These are phyloP conservation scores for Mycteria americana DNA, from an alignment of 2,797 vertebrate genomes.

Conservation along the genomic window DNA sequence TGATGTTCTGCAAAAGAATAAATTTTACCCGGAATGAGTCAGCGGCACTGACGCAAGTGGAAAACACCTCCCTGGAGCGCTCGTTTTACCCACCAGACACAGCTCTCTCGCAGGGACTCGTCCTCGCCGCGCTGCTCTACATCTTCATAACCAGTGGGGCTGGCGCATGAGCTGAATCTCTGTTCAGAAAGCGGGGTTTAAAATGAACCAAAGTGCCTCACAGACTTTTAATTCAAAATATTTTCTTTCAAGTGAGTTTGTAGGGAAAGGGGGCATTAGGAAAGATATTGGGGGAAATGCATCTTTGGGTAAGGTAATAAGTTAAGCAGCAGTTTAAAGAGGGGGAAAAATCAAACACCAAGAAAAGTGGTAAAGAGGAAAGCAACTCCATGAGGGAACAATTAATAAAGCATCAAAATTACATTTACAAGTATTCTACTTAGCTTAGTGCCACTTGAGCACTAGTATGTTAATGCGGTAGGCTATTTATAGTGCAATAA, in stretches of 20 bases:
- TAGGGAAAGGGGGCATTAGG: not conserved
- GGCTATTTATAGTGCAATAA: conserved; percentile 17
- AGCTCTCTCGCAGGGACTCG: not conserved
- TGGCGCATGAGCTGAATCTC: not conserved
- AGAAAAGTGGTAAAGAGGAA: not conserved
- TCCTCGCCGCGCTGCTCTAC: not conserved
- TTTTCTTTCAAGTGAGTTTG: not conserved
- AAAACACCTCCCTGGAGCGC: not conserved
- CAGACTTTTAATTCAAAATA: not conserved
- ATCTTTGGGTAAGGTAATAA: not conserved
- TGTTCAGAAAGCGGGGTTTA: not conserved
- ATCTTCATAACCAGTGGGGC: not conserved
- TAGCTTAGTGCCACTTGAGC: not conserved
- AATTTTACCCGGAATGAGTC: not conserved
- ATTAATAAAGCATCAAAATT: conserved; percentile 11
- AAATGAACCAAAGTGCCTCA: not conserved
- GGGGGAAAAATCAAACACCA: not conserved
- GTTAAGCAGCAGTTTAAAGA: not conserved
- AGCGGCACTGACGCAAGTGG: not conserved
- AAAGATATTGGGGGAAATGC: not conserved
- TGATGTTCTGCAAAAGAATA: not conserved
- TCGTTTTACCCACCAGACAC: not conserved
- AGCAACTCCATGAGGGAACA: not conserved
- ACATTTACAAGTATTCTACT: not conserved
- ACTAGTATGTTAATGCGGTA: not conserved